A percentile compares a stretch with the other conserved stretches of the same genome.
Conservation (phyloP, 2,797 vertebrate species). For the Acanthis flammea region DNA sequence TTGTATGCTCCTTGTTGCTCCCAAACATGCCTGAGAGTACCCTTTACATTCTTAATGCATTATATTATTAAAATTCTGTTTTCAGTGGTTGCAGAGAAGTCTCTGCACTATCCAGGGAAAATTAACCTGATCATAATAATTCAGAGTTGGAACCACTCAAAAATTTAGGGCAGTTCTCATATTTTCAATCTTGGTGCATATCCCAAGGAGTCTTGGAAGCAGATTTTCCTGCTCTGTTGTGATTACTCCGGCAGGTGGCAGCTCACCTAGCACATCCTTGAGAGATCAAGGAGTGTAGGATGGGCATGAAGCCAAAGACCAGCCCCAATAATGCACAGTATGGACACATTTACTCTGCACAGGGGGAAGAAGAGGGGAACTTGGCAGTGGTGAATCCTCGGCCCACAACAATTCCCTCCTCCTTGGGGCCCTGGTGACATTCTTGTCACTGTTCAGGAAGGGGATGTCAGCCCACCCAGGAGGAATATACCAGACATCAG, state of each 20-base stretch:
- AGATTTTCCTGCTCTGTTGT: not conserved
- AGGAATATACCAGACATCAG: not conserved
- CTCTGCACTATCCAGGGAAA: not conserved
- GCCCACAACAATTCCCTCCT: not conserved
- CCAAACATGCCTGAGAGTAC: not conserved
- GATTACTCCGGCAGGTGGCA: not conserved
- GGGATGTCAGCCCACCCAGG: not conserved
- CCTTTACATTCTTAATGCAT: not conserved
- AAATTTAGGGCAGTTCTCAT: not conserved
- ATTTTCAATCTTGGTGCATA: not conserved
- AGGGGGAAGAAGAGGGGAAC: not conserved
- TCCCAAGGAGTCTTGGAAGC: not conserved
- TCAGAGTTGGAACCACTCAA: not conserved
- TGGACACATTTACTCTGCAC: not conserved
- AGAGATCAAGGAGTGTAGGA: not conserved
- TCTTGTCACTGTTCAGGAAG: not conserved
- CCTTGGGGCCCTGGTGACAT: not conserved
- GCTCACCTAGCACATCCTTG: not conserved
- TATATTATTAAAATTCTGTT: not conserved
- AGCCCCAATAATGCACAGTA: not conserved
- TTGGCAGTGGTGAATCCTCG: not conserved
- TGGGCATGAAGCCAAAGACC: not conserved
- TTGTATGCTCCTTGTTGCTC: not conserved
- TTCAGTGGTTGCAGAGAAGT: not conserved
- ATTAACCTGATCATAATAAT: not conserved